These are phyloP conservation scores for Tachycineta bicolor DNA, from an alignment of 2,113 vertebrate species.

Conservation along the genomic window DNA sequence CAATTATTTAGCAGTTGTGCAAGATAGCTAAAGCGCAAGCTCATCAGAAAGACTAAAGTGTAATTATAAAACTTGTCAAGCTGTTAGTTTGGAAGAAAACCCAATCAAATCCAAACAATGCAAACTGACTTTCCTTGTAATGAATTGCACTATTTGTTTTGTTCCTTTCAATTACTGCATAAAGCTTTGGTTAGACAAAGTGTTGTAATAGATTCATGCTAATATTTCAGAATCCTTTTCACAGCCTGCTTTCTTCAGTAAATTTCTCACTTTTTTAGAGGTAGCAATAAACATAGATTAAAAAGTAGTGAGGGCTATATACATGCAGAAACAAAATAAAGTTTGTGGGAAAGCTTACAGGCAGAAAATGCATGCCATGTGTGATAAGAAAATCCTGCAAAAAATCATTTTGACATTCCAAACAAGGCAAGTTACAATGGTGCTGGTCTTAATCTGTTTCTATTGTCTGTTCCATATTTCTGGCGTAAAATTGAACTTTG, in stretches of 20 bases:
- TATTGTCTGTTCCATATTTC: neutral
- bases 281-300: neutral
- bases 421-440: neutral
- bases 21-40: neutral
- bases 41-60: neutral
- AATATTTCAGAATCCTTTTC: neutral
- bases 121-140: neutral
- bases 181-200: neutral
- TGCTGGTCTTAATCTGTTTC: neutral
- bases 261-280: neutral
- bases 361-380: neutral
- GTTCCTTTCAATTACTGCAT: neutral
- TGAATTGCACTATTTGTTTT: neutral
- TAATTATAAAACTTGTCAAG: neutral
- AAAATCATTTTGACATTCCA: neutral
- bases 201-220: neutral
- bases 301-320: neutral
- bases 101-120: neutral
- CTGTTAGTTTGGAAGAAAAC: neutral
- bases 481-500: neutral
- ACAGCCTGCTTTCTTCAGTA: neutral
- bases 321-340: neutral
- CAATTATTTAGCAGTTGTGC: neutral
- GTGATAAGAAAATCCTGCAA: neutral
- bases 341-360: neutral